Evolutionary conservation across 1,140 invertebrate genomes (phyloP), one percentile per base, ranked within the genome.

Genomic region (Drosophila obscura): DNA sequence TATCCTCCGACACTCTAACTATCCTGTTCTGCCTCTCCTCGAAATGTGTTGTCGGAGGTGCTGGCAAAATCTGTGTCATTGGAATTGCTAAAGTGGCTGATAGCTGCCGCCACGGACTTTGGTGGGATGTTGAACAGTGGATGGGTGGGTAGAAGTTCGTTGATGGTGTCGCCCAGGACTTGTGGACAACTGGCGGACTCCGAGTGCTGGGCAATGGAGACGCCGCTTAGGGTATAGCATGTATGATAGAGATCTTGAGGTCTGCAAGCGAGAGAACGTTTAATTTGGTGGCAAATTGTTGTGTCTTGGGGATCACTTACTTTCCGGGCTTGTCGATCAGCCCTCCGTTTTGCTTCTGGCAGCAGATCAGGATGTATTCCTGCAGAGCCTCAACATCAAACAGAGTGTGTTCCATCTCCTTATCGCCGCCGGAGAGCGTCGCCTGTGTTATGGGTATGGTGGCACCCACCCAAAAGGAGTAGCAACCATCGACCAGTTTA

Each of bases 391-490:
- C 93, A 92, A 96, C 95, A 92, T 97, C 93, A 84, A 98, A 98
- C 13, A 98, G 90, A 7, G 76, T 82, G 67, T 93, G 72, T 8
- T 81, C 75, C 64, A 90, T 68, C 8, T 46, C 28, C 9, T 80
- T 77, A 24, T 72, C 77, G 28, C 51, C 45, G 11, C 57, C 66
- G 0, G 71, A 81, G 26, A 96, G 90, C 45, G 94, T 92, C 41
- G 93, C 92, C 72, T 96, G 94, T 6, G 97, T 94, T 28, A 95
- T 93, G 43, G 97, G 96, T 91, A 99, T 97, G 41, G 95, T 94
- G 31, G 96, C 98, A 26, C 97, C 98, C 93, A 98, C 97, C 99
- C 99, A 99, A 93, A 99, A 99, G 3, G 97, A 98, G 92, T 99
- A 99, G 93, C 99, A 99, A 6, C 96, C 96, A 94, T 99, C 99